Conservation (phyloP, 1,140 invertebrate species). For the Chironomus striatipennis region DNA sequence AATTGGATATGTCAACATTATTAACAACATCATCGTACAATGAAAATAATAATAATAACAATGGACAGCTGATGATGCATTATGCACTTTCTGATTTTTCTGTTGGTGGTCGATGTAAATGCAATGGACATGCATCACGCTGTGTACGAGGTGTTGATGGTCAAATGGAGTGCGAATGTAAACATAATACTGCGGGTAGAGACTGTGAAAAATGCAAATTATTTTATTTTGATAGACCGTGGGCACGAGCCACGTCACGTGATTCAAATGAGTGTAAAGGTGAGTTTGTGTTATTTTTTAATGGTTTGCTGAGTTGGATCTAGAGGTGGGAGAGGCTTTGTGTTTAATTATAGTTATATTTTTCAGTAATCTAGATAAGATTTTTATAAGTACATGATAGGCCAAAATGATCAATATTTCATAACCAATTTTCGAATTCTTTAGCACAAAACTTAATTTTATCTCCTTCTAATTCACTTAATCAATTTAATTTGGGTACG, state of each 20-base stretch:
- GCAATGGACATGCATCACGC: constrained; percentile 80
- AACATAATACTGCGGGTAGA: constrained; percentile 82
- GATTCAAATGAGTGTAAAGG: constrained; percentile 87
- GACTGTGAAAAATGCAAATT: constrained; percentile 88
- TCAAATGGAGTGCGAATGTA: constrained; percentile 74
- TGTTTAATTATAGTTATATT: no score
- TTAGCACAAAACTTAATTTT: no score
- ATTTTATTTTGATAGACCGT: constrained; percentile 86
- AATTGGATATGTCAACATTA: constrained; percentile 27
- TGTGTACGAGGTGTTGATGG: constrained; percentile 53
- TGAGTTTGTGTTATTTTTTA: constrained; percentile 37
- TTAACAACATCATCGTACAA: constrained; percentile 31
- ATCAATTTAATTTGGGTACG: no score
- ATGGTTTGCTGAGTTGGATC: no score
- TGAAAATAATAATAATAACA: constrained; percentile 29
- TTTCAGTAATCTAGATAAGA: no score
- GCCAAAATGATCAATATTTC: no score
- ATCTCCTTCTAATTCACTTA: no score
- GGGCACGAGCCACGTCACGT: constrained; percentile 73
- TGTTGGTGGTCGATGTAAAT: constrained; percentile 85
- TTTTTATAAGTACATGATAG: no score
- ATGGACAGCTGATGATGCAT: constrained; percentile 43
- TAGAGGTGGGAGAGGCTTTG: no score
- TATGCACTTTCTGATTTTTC: constrained; percentile 83
- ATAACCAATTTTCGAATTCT: no score